These are phyloP conservation scores for Cephalotes varians DNA, from an alignment of 2,888 invertebrate species.

Conservation along the genomic window DNA sequence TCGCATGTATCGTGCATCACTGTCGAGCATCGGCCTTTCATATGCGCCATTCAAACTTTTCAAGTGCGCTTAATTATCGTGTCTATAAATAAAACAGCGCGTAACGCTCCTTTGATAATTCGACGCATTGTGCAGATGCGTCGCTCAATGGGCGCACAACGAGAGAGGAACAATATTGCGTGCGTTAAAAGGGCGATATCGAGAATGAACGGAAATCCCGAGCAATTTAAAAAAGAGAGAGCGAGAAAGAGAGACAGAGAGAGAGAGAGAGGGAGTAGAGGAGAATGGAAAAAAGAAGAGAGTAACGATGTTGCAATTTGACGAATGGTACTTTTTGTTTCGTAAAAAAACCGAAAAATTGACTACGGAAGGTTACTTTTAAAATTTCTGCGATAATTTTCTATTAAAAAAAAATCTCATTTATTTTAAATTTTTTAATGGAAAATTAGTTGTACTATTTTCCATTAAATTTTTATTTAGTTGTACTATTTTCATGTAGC, in stretches of 20 bases:
- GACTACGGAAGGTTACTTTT: not conserved
- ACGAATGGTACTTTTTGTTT: not conserved
- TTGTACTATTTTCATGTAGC: not conserved
- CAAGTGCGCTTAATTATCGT: constrained; percentile 68
- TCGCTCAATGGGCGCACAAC: constrained; percentile 21
- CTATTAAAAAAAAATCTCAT: not conserved
- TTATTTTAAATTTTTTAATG: not conserved
- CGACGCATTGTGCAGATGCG: constrained; percentile 59
- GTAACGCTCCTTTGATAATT: constrained; percentile 62
- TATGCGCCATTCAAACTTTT: constrained; percentile 68
- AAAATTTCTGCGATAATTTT: not conserved
- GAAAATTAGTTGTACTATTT: too few species aligned
- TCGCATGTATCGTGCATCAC: constrained; percentile 62
- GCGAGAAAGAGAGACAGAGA: not conserved
- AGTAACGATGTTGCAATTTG: not conserved
- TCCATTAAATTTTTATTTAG: too few species aligned
- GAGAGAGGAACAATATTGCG: constrained; percentile 36
- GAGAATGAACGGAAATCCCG: constrained; percentile 1
- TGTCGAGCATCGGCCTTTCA: constrained; percentile 69
- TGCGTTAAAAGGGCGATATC: constrained; percentile 2
- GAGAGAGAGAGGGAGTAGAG: not conserved
- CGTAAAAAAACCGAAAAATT: not conserved
- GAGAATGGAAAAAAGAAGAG: not conserved
- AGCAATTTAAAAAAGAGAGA: not conserved
- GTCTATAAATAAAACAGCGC: constrained; percentile 68